These are phyloP conservation scores for Meiosimyza decipiens DNA, from an alignment of 2,888 invertebrate genomes.

Conservation along the genomic window DNA sequence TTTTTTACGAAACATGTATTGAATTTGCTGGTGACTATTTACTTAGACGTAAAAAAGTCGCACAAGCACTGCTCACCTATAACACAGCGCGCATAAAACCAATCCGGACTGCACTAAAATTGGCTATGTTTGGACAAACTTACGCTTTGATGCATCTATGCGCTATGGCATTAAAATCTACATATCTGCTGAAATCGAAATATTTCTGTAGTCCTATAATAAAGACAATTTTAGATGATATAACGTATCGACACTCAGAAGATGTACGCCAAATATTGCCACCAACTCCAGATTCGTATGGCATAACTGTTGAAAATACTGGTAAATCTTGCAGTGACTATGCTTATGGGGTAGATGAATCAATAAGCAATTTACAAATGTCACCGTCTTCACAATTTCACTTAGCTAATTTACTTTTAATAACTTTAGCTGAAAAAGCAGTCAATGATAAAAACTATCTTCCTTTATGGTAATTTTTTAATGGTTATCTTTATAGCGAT, in stretches of 20 bases:
- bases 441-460: conserved; percentile 66
- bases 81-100: conserved; percentile 76
- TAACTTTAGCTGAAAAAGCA: conserved; percentile 64
- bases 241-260: conserved; percentile 63
- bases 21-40: conserved; percentile 86
- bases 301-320: conserved; percentile 50
- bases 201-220: conserved; percentile 58
- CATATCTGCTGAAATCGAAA: conserved; percentile 60
- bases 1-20: conserved; percentile 68
- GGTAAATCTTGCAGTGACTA: conserved; percentile 64
- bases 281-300: conserved; percentile 41
- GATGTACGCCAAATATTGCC: conserved; percentile 59
- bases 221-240: conserved; percentile 56
- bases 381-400: conserved; percentile 67
- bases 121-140: conserved; percentile 67
- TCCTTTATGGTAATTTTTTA: conserved; percentile 60
- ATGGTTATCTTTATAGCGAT: neutral
- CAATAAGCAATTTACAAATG: conserved; percentile 63
- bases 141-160: conserved; percentile 66
- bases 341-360: conserved; percentile 61
- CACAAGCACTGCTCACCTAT: conserved; percentile 83
- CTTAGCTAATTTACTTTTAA: conserved; percentile 65
- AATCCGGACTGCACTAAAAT: conserved; percentile 65
- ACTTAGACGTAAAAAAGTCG: conserved; percentile 78
- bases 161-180: conserved; percentile 65